Base-by-base conservation (phyloP, 2,888 invertebrate genomes). In the Cephalotes varians region DNA sequence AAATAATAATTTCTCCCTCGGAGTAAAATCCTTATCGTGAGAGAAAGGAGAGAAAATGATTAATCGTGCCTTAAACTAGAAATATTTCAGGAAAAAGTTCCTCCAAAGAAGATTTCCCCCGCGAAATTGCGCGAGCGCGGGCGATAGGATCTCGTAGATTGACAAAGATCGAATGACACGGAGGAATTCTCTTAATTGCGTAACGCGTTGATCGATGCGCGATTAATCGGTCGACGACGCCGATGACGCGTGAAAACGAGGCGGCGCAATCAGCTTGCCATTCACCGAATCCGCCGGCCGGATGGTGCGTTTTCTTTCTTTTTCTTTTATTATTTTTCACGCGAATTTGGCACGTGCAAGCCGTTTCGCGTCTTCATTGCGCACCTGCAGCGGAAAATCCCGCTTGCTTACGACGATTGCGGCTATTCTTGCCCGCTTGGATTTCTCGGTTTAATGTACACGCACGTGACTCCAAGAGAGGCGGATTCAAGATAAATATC, bases 321-420 rank as follows among this genome's bases (percentile, higher is more conserved):
- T 3, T 25, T 12, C 25, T n/a, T 25, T 4, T 3, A 12, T 77
- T 56, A 71, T 25, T 71, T 28, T 31, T 2, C 44, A n/a, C 21
- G 15, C 21, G 31, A 71, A 47, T 79, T 71, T 71, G 77, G 77
- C 71, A 71, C 56, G 56, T 47, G n/a, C 18, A 44, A 44, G 44
- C 56, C 44, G 4, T 67, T 40, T 51, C 65, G 47, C 62, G 6
- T 54, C 71, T 77, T 77, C 56, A 77, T 56, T 34, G 56, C 77
- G 69, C 56, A 71, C 77, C 54, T 77, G 71, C 77, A 56, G 9
- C 54, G 77, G 77, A 77, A 77, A 77, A 69, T 77, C 34, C 49
- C 69, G 40, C 21, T 74, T 10, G 47, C 74, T 65, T 65, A 47
- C 64, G 74, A 76, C 51, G 69, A 76, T 76, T 67, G 28, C 56